A percentile compares a stretch with the other conserved stretches of the same genome.
phyloP scores from a whole-genome alignment of 2,113 vertebrate species.

The Rhinopomastus cyanomelas region DNA sequence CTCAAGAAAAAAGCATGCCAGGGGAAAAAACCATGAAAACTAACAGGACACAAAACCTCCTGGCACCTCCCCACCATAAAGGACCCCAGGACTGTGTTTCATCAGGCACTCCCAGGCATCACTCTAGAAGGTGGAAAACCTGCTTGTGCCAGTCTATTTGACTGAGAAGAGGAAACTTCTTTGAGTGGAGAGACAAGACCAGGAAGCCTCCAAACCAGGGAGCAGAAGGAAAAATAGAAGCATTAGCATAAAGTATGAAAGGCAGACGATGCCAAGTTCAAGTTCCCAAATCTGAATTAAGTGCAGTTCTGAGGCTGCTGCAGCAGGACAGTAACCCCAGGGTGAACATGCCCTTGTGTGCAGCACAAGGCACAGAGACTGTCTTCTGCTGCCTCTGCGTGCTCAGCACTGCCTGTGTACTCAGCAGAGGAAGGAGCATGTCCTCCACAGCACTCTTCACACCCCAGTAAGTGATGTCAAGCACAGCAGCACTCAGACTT shows the following conservation, averaged over 20 bases:
- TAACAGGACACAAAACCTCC: not conserved
- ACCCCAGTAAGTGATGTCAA: accelerated
- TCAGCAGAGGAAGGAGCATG: accelerated
- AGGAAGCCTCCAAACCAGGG: not conserved
- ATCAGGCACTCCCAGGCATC: not conserved
- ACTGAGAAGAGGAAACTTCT: not conserved
- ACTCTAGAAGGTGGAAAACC: not conserved
- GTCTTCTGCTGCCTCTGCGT: not conserved
- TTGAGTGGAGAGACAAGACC: not conserved
- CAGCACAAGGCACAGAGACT: not conserved
- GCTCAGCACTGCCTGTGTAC: not conserved
- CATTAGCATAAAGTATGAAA: not conserved
- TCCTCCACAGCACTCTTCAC: not conserved
- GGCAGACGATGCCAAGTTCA: not conserved
- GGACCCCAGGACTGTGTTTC: not conserved
- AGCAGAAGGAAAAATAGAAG: not conserved
- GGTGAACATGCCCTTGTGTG: accelerated
- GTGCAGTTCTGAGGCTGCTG: not conserved
- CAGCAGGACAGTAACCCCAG: not conserved
- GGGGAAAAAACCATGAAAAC: not conserved
- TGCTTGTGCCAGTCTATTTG: not conserved
- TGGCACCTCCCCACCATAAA: not conserved
- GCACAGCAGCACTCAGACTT: not conserved
- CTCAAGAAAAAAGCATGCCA: not conserved
- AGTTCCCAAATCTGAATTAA: not conserved